Percentiles rank a stretch among this genome's conserved stretches.
phyloP scores from a whole-genome alignment of 2,113 vertebrate species.

The Arenaria interpres region DNA sequence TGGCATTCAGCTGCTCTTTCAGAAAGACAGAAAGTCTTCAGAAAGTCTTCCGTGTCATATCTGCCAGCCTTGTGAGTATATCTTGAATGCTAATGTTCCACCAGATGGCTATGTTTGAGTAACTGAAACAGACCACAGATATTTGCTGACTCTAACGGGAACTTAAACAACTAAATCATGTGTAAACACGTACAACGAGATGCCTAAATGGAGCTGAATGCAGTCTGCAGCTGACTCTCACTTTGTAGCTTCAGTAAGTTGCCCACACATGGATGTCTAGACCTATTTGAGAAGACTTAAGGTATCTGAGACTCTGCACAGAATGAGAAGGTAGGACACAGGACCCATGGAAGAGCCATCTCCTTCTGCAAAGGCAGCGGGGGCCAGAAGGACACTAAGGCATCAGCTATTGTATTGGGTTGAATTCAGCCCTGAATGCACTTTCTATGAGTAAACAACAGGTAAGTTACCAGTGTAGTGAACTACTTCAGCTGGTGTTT shows the following conservation, averaged over 20 bases:
- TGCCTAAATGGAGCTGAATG: neutral
- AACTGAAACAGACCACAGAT: neutral
- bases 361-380: neutral
- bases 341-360: neutral
- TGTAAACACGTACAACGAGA: neutral
- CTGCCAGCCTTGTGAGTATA: neutral
- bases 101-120: neutral
- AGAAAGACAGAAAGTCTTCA: neutral
- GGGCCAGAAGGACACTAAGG: neutral
- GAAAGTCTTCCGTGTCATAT: neutral
- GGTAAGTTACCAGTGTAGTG: neutral
- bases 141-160: neutral
- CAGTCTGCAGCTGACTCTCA: neutral
- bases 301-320: neutral
- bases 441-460: neutral
- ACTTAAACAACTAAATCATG: neutral
- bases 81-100: neutral
- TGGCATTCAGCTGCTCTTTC: neutral
- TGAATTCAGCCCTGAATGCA: neutral
- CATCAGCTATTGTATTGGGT: neutral
- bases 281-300: neutral
- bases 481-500: neutral
- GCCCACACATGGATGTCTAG: neutral
- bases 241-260: neutral
- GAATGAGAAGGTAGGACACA: neutral